Base-by-base conservation (phyloP, 2,797 vertebrate genomes). In the Chelon auratus region DNA sequence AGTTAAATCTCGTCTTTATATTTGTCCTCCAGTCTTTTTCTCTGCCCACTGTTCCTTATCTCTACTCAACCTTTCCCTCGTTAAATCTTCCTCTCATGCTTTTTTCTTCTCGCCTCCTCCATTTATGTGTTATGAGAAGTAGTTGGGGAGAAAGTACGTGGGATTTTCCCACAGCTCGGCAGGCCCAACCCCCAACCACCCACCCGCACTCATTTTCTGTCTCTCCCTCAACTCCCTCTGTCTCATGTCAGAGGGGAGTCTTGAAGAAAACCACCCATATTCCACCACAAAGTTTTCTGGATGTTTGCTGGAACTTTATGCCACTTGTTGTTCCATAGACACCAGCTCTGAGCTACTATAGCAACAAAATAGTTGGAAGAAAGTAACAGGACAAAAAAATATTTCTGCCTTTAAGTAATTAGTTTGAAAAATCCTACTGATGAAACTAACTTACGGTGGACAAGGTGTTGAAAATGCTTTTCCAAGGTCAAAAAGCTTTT, bases 151-250 rank as follows among this genome's bases (percentile, higher is more conserved):
- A 86, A 84, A 93, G 92, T 94, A 93, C 87, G 82, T 53, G 92
- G 94, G 94, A 95, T 88, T 92, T 96, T 96, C 95, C 94, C 94
- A 96, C 93, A 95, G 91, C 63, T 81, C 55, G 39, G 73, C 77
- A 79, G 64, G 72, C 77, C 81, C 84, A 80, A 54, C 87, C 87
- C 82, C 83, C 78, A 33, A 77, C 69, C 78, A 79, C 81, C 72
- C 71, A 79, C 72, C 45, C 52, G 58, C 72, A 51, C 71, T 55
- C 65, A 33, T 73, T 86, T 83, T 87, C 63, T 78, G 84, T 74
- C 72, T 83, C 43, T 77, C 77, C 39, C 79, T 88, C 91, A 56
- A 83, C 69, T 71, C 88, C 63, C 70, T 91, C 84, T 33, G 68
- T 72, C 85, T 83, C 77, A 81, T 84, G 94, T 94, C 95, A 94